Evolutionary conservation across 2,113 vertebrate species (phyloP).

Genomic region (Anser cygnoides): DNA sequence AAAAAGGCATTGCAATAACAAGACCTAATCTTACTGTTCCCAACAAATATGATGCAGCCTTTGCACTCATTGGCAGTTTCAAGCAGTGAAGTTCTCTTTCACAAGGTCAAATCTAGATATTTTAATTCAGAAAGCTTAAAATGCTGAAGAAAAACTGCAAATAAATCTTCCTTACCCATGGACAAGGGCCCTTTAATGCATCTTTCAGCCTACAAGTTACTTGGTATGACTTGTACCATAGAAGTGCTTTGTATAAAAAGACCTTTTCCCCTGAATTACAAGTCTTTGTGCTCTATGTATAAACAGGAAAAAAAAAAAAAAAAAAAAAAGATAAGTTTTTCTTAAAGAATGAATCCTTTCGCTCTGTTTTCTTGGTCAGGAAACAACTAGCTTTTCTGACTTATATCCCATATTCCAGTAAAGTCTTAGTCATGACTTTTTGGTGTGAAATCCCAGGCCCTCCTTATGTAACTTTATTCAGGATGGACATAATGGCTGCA

Average conservation of each 20-base stretch:
- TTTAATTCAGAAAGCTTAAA: neutral
- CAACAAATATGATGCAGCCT: neutral
- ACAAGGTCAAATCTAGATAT: neutral
- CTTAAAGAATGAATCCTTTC: too few relatives aligned
- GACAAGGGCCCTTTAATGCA: neutral
- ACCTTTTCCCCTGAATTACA: neutral
- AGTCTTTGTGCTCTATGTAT: neutral
- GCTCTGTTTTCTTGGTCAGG: too few relatives aligned
- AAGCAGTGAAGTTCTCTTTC: neutral
- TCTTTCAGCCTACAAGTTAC: neutral
- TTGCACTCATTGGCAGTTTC: neutral
- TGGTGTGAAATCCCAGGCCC: too few relatives aligned
- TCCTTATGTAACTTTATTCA: too few relatives aligned
- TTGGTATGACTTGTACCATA: neutral
- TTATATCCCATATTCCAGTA: too few relatives aligned
- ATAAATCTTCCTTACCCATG: neutral
- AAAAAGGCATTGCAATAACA: too few relatives aligned
- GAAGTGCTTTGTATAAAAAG: accelerated
- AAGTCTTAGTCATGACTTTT: too few relatives aligned
- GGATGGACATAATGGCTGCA: too few relatives aligned
- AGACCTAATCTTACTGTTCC: neutral
- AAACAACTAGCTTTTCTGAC: too few relatives aligned
- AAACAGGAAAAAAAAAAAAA: too few relatives aligned
- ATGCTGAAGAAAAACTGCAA: neutral
- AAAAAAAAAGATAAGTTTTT: too few relatives aligned